These are phyloP conservation scores for Pyrrhura leucotis DNA, from an alignment of 2,797 vertebrate genomes.

Conservation along the genomic window DNA sequence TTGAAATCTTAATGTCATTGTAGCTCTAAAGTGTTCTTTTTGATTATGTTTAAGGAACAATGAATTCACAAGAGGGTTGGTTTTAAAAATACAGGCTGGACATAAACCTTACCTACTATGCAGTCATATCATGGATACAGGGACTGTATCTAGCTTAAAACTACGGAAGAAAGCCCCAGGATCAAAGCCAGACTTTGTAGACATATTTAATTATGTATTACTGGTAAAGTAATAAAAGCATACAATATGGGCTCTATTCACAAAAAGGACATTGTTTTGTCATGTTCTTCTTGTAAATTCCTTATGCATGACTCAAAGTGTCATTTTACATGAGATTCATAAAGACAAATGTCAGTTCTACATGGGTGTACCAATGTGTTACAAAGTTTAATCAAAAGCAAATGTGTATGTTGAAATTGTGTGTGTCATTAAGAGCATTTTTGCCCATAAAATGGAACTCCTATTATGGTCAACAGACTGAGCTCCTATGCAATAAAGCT, in stretches of 20 bases:
- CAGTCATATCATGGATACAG: background rate
- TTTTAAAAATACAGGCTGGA: slow-evolving; percentile 30
- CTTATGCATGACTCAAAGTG: slow-evolving; percentile 71
- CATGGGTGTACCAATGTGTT: slow-evolving; percentile 63
- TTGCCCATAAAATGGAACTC: slow-evolving; percentile 56
- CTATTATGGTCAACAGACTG: slow-evolving; percentile 45
- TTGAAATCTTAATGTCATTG: background rate
- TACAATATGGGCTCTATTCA: slow-evolving; percentile 67
- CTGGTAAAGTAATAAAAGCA: slow-evolving; percentile 71
- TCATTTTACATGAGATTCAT: slow-evolving; percentile 73
- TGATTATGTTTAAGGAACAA: background rate
- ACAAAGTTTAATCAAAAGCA: slow-evolving; percentile 73
- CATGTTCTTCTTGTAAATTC: slow-evolving; percentile 76
- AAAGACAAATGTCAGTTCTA: slow-evolving; percentile 71
- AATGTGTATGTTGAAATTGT: slow-evolving; percentile 68
- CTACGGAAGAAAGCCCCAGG: slow-evolving; percentile 50
- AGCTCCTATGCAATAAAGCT: slow-evolving; percentile 50
- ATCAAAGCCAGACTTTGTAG: slow-evolving; percentile 71
- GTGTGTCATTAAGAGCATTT: slow-evolving; percentile 71
- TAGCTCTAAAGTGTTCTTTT: slow-evolving; percentile 15
- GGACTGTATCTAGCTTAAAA: slow-evolving; percentile 53
- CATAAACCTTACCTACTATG: slow-evolving; percentile 28
- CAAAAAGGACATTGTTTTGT: slow-evolving; percentile 75
- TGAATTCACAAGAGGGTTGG: slow-evolving; percentile 6
- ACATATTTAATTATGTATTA: slow-evolving; percentile 75